Conservation (phyloP, 2,888 invertebrate genomes). For the Dasypolia templi region DNA sequence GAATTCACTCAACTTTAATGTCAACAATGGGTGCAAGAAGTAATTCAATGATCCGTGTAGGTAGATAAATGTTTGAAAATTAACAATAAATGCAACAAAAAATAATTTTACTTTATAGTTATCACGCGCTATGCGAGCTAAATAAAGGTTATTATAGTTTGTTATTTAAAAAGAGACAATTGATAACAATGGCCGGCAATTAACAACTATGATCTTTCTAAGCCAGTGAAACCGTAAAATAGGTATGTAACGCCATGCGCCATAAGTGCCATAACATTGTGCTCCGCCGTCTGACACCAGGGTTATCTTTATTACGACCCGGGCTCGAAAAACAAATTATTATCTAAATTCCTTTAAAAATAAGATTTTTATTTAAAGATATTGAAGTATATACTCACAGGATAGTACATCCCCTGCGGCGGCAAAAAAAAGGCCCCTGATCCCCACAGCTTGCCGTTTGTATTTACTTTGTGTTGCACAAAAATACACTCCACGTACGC, state of each 20-base stretch:
- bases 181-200: slow-evolving; percentile 22
- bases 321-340: slow-evolving; percentile 43
- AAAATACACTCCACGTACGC: slow-evolving; percentile 90
- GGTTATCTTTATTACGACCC: slow-evolving; percentile 65
- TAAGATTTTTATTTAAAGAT: slow-evolving; percentile 42
- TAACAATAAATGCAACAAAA: slow-evolving; percentile 9
- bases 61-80: slow-evolving; percentile 23
- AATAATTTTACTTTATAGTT: not conserved
- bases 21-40: slow-evolving; percentile 77
- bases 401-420: slow-evolving; percentile 99
- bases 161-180: slow-evolving; percentile 3
- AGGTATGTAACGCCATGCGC: slow-evolving; percentile 77
- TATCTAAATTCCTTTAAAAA: slow-evolving; percentile 34
- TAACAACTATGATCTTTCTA: slow-evolving; percentile 26
- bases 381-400: slow-evolving; percentile 93
- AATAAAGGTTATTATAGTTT: slow-evolving; percentile 1
- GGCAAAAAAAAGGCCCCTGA: slow-evolving; percentile 98
- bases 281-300: slow-evolving; percentile 65
- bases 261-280: slow-evolving; percentile 71
- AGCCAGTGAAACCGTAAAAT: slow-evolving; percentile 36
- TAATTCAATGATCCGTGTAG: slow-evolving; percentile 62
- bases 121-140: not conserved
- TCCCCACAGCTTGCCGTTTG: slow-evolving; percentile 99
- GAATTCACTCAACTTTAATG: slow-evolving; percentile 79
- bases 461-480: slow-evolving; percentile 91